Conservation (phyloP, 1,140 invertebrate species). For the Nylanderia fulva region DNA sequence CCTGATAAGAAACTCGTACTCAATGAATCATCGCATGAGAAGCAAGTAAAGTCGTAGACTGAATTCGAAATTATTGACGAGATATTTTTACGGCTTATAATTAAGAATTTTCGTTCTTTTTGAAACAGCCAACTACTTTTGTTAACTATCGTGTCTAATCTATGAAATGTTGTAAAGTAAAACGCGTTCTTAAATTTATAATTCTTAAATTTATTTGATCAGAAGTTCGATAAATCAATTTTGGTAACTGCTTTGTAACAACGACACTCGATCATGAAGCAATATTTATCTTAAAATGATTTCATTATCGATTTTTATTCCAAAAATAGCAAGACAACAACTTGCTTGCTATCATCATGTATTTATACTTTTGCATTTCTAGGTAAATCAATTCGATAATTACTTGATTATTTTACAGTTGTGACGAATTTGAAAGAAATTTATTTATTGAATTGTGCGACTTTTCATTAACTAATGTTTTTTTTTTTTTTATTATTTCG, state of each 20-base stretch:
- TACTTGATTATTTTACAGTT: background rate
- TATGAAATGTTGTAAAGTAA: constrained; percentile 21
- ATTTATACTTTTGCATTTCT: background rate
- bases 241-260: background rate
- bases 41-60: constrained; percentile 32
- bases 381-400: background rate
- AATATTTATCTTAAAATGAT: background rate
- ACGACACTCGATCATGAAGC: background rate
- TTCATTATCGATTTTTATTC: background rate
- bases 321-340: background rate
- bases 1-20: constrained; percentile 11
- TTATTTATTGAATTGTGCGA: background rate
- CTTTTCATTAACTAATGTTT: background rate
- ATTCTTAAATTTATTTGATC: no score
- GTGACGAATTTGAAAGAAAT: background rate
- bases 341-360: background rate
- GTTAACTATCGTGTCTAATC: constrained; percentile 27
- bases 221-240: constrained; percentile 5
- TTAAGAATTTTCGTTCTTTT: constrained; percentile 50
- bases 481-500: background rate
- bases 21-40: constrained; percentile 33
- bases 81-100: constrained; percentile 35
- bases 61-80: background rate
- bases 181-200: no score
- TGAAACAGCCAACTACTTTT: background rate